phyloP scores from a whole-genome alignment of 2,888 invertebrate genomes.

The Biston stratarius region DNA sequence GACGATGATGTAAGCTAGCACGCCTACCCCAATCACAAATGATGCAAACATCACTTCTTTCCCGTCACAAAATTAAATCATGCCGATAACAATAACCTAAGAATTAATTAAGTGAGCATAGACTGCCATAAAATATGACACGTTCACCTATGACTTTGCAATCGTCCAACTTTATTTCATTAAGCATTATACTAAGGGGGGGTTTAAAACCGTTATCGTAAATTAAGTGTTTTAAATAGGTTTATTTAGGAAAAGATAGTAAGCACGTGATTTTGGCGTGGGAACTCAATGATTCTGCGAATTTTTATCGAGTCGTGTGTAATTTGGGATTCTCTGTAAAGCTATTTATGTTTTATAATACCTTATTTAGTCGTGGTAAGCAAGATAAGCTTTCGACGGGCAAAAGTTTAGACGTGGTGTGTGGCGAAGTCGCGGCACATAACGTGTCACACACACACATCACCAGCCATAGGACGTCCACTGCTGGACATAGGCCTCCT shows the following conservation, averaged over 20 bases:
- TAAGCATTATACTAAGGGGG: not conserved
- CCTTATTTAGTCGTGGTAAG: not conserved
- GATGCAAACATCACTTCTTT: not conserved
- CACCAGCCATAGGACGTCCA: no score
- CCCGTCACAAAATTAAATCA: constrained; percentile 7
- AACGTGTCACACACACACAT: no score
- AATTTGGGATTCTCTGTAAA: not conserved
- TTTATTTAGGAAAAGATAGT: constrained; percentile 15
- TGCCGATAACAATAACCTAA: not conserved
- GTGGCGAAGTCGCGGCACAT: no score
- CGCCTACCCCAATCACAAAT: constrained; percentile 4
- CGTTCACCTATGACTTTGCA: constrained; percentile 20
- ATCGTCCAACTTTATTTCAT: constrained; percentile 3
- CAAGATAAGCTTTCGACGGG: not conserved
- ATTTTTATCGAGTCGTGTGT: constrained; percentile 2
- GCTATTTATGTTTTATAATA: not conserved
- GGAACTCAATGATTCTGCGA: constrained; percentile 4
- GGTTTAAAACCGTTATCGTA: constrained; percentile 5
- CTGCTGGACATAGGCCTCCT: no score
- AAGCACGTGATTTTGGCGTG: constrained; percentile 12
- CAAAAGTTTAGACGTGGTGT: no score
- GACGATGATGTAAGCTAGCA: not conserved
- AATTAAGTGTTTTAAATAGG: constrained; percentile 12
- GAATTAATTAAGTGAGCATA: constrained; percentile 10
- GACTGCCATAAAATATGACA: constrained; percentile 12